Conservation (phyloP, 2,888 invertebrate species). For the Nemurella pictetii region DNA sequence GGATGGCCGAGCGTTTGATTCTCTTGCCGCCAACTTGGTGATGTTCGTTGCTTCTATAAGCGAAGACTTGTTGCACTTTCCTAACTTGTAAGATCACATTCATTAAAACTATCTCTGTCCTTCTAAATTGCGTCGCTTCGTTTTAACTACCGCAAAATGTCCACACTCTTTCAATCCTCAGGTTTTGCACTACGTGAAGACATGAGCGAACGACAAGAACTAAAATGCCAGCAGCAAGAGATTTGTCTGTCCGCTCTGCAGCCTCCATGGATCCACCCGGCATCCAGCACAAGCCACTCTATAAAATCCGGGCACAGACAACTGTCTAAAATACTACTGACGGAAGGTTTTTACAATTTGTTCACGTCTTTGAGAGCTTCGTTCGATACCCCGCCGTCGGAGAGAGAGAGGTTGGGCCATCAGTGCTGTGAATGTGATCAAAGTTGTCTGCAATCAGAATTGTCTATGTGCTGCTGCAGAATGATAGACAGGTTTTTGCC, state of each 20-base stretch:
- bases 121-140: neutral
- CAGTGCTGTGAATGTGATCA: neutral
- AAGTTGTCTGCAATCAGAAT: neutral
- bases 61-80: neutral
- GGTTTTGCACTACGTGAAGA: neutral
- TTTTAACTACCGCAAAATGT: neutral
- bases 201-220: neutral
- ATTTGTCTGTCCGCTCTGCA: neutral
- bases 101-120: neutral
- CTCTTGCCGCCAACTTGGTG: neutral
- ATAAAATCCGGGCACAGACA: neutral
- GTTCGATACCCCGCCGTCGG: neutral
- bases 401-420: neutral
- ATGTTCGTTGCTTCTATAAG: too few relatives aligned
- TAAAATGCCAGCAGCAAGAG: neutral
- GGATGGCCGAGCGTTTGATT: neutral
- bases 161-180: neutral
- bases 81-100: neutral
- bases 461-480: neutral
- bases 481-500: neutral
- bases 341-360: constrained; percentile 2
- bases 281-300: neutral
- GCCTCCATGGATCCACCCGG: neutral
- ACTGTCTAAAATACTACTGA: neutral
- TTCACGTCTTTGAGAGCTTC: neutral